Conservation (phyloP, 1,140 invertebrate species). For the Manduca sexta region DNA sequence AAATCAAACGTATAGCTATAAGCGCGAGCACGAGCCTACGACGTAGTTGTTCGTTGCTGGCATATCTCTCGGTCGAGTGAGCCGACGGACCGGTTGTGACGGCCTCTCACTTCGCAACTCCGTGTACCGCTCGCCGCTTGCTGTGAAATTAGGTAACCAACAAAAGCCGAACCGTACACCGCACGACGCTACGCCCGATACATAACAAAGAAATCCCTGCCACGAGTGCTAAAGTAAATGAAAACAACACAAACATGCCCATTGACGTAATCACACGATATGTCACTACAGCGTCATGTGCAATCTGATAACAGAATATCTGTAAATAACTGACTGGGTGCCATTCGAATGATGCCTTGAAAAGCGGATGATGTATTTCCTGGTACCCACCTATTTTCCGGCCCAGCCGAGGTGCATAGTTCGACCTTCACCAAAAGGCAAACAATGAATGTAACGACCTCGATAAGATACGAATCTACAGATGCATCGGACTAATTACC, state of each 20-base stretch:
- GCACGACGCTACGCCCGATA: slow-evolving; percentile 34
- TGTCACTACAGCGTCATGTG: slow-evolving; percentile 17
- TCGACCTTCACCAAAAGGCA: slow-evolving; percentile 67
- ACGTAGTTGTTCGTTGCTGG: slow-evolving; percentile 35
- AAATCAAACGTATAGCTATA: slow-evolving; percentile 1
- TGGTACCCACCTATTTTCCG: slow-evolving; percentile 54
- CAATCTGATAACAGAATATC: slow-evolving; percentile 23
- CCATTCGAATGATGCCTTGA: slow-evolving; percentile 56
- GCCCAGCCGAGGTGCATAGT: slow-evolving; percentile 43
- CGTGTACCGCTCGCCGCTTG: slow-evolving; percentile 57
- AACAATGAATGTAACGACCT: slow-evolving; percentile 68
- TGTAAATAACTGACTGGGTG: slow-evolving; percentile 29
- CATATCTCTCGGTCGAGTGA: slow-evolving; percentile 56
- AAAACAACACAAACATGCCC: slow-evolving; percentile 29
- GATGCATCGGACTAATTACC: slow-evolving; percentile 58
- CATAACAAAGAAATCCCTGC: slow-evolving; percentile 53
- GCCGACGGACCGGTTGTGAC: slow-evolving; percentile 60
- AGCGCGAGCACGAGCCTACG: slow-evolving; percentile 18
- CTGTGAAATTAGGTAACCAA: slow-evolving; percentile 70
- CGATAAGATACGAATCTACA: slow-evolving; percentile 59
- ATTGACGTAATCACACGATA: slow-evolving; percentile 33
- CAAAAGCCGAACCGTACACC: slow-evolving; percentile 51
- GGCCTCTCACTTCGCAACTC: slow-evolving; percentile 69
- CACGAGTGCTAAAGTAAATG: slow-evolving; percentile 26
- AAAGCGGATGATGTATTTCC: slow-evolving; percentile 66